Percentiles rank a stretch among this genome's conserved stretches.
These are phyloP conservation scores for Holcopasites calliopsidis DNA, from an alignment of 1,140 invertebrate species.

Conservation along the genomic window DNA sequence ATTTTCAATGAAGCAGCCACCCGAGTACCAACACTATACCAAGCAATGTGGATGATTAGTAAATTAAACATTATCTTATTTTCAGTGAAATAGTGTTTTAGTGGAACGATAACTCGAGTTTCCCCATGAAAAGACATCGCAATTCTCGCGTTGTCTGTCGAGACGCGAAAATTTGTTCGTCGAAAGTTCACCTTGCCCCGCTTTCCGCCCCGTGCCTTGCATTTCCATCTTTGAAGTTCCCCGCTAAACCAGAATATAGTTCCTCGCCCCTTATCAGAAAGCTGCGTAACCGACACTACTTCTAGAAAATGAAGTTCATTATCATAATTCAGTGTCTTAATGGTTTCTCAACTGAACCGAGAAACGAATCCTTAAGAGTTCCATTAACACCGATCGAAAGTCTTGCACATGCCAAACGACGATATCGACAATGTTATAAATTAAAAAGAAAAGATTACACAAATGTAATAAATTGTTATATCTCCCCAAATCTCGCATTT, in stretches of 20 bases:
- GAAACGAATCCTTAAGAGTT: slow-evolving; percentile 3
- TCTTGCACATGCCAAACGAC: neutral
- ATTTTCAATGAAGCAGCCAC: too few species aligned
- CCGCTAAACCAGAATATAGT: neutral
- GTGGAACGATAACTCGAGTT: neutral
- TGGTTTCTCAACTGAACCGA: slow-evolving; percentile 8
- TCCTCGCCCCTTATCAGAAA: neutral
- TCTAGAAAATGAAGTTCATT: slow-evolving; percentile 4
- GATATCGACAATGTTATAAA: neutral
- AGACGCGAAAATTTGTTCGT: neutral
- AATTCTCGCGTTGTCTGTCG: neutral
- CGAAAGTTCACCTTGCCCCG: neutral
- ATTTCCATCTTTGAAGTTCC: slow-evolving; percentile 16
- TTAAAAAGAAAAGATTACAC: neutral
- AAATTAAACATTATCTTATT: neutral
- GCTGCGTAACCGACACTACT: neutral
- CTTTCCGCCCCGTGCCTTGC: neutral
- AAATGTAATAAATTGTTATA: too few species aligned
- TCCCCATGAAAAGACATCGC: neutral
- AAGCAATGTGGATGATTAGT: too few species aligned
- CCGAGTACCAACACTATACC: too few species aligned
- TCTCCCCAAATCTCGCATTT: too few species aligned
- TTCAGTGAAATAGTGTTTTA: neutral
- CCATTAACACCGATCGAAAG: neutral
- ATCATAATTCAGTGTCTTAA: slow-evolving; percentile 19